Conservation (phyloP, 1,140 invertebrate genomes). For the Heterodera carotae region DNA sequence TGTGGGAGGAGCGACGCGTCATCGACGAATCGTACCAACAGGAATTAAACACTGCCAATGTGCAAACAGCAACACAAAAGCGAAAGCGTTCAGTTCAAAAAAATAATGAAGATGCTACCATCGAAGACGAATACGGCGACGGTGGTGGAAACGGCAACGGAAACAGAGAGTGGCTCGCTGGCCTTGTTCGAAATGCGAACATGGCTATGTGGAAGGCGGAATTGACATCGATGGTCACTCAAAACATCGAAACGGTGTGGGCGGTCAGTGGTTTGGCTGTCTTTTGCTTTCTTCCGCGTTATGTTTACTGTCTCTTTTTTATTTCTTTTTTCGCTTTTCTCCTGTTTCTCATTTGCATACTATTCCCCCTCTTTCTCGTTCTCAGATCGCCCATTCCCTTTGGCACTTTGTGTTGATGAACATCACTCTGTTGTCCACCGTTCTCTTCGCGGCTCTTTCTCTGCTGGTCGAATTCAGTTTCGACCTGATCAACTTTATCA, state of each 20-base stretch:
- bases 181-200: slow-evolving; percentile 72
- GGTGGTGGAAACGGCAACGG: slow-evolving; percentile 67
- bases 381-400: slow-evolving; percentile 78
- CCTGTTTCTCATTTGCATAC: background rate
- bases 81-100: background rate
- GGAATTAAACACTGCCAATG: background rate
- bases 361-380: too few relatives aligned
- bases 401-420: slow-evolving; percentile 90
- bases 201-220: slow-evolving; percentile 73
- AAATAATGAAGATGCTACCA: background rate
- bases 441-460: slow-evolving; percentile 82
- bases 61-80: background rate
- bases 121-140: background rate
- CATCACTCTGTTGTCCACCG: slow-evolving; percentile 82
- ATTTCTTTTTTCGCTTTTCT: background rate
- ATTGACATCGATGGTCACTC: slow-evolving; percentile 75
- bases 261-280: slow-evolving; percentile 71
- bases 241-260: slow-evolving; percentile 86
- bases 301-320: background rate
- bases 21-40: background rate
- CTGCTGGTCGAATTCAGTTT: slow-evolving; percentile 86
- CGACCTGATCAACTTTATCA: slow-evolving; percentile 86
- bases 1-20: slow-evolving; percentile 75
- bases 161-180: slow-evolving; percentile 70
- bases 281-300: slow-evolving; percentile 11